phyloP scores from a whole-genome alignment of 2,797 vertebrate species.

The Periophthalmus magnuspinnatus region DNA sequence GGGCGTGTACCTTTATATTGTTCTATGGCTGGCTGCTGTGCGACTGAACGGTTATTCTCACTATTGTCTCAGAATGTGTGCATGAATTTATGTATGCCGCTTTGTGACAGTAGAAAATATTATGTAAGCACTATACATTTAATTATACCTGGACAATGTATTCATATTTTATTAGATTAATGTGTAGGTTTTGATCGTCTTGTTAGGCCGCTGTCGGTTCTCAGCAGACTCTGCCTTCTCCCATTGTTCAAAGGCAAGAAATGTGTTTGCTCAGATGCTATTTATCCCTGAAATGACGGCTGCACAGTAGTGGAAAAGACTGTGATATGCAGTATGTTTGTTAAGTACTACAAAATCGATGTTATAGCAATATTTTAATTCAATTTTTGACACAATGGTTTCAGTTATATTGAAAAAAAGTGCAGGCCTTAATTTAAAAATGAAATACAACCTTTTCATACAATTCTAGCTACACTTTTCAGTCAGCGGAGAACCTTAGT shows the following conservation, averaged over 20 bases:
- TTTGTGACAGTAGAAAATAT: conserved; percentile 62
- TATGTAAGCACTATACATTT: conserved; percentile 60
- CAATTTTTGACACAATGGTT: no score
- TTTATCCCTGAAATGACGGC: not conserved
- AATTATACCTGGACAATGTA: not conserved
- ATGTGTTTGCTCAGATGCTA: not conserved
- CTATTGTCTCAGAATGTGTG: conserved; percentile 67
- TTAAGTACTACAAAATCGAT: no score
- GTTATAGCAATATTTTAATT: no score
- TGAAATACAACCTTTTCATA: no score
- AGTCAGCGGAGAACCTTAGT: no score
- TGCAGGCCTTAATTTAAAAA: no score
- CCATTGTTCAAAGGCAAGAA: not conserved
- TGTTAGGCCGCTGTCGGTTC: not conserved
- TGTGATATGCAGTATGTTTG: no score
- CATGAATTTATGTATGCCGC: conserved; percentile 36
- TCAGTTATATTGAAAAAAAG: no score
- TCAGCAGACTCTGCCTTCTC: not conserved
- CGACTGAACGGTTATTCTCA: conserved; percentile 69
- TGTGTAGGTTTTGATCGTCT: no score
- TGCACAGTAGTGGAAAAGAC: no score
- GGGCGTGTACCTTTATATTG: conserved; percentile 73
- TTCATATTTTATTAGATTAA: not conserved
- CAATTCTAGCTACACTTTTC: no score
- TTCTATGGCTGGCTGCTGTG: conserved; percentile 49